Conservation (phyloP, 2,797 vertebrate species). For the Aeoliscus strigatus region DNA sequence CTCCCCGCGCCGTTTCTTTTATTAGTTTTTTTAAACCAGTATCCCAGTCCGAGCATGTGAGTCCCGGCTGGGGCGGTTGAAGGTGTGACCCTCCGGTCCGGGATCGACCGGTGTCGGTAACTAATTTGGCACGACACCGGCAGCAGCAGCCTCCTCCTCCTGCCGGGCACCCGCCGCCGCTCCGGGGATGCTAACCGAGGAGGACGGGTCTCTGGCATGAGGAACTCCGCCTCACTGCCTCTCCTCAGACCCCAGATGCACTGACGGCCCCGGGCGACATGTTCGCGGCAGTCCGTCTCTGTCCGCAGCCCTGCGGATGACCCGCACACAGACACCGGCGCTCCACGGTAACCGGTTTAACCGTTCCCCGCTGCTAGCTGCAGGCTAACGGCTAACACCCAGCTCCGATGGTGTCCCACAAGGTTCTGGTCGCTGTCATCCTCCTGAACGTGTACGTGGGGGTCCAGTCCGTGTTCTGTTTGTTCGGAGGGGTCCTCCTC, state of each 20-base stretch:
- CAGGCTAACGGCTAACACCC: slow-evolving; percentile 51
- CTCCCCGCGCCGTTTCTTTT: too few species aligned
- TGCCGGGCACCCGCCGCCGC: slow-evolving; percentile 23
- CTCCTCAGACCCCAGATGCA: slow-evolving; percentile 40
- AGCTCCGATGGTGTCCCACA: slow-evolving; percentile 64
- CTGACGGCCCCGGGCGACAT: slow-evolving; percentile 54
- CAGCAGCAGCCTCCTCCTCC: slow-evolving; percentile 53
- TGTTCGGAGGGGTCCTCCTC: slow-evolving; percentile 66
- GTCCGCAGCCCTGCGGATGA: slow-evolving; percentile 69
- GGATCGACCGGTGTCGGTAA: too few species aligned
- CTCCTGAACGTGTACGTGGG: slow-evolving; percentile 66
- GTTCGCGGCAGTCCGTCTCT: slow-evolving; percentile 55
- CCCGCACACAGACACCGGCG: slow-evolving; percentile 49
- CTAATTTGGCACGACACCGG: too few species aligned
- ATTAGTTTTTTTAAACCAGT: background rate
- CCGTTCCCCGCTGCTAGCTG: slow-evolving; percentile 39
- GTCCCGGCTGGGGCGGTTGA: background rate
- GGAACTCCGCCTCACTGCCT: slow-evolving; percentile 21
- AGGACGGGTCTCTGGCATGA: slow-evolving; percentile 43
- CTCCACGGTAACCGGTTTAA: slow-evolving; percentile 42
- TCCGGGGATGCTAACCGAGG: slow-evolving; percentile 45
- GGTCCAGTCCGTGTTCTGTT: slow-evolving; percentile 65
- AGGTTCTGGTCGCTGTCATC: slow-evolving; percentile 67
- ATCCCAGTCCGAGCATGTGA: background rate
- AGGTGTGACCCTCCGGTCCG: slow-evolving; percentile 23